Conservation (phyloP, 2,113 vertebrate genomes). For the Muscicapa adusta region DNA sequence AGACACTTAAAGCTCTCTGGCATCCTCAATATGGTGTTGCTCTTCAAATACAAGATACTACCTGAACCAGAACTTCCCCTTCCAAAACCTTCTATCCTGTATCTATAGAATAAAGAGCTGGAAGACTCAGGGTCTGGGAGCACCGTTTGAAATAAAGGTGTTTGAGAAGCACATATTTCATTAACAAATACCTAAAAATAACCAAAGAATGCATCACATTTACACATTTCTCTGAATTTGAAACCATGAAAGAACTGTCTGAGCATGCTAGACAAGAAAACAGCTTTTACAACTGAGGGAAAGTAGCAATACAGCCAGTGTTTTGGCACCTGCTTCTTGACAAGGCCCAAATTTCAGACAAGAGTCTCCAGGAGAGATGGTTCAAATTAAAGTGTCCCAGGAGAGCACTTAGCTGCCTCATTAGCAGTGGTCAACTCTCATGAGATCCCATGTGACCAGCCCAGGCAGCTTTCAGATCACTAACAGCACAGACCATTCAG, state of each 20-base stretch:
- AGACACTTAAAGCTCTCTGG: background rate
- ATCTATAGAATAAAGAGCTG: background rate
- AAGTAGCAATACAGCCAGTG: background rate
- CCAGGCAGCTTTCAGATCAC: background rate
- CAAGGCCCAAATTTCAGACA: background rate
- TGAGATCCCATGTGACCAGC: background rate
- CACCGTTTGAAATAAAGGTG: background rate
- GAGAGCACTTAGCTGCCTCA: background rate
- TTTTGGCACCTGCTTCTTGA: background rate
- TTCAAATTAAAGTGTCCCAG: background rate
- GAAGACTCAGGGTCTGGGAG: background rate
- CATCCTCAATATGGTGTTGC: accelerated
- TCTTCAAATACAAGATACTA: background rate
- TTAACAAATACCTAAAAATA: background rate
- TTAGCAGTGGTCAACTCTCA: background rate
- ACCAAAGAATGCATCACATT: background rate
- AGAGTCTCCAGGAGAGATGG: background rate
- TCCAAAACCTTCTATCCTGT: background rate
- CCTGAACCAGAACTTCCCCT: background rate
- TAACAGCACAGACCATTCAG: background rate
- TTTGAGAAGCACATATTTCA: background rate
- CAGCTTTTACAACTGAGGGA: background rate
- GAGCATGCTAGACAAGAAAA: background rate
- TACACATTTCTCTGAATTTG: background rate
- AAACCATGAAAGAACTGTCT: background rate